Conservation (phyloP, 2,888 invertebrate species). For the Chironomus tentans region DNA sequence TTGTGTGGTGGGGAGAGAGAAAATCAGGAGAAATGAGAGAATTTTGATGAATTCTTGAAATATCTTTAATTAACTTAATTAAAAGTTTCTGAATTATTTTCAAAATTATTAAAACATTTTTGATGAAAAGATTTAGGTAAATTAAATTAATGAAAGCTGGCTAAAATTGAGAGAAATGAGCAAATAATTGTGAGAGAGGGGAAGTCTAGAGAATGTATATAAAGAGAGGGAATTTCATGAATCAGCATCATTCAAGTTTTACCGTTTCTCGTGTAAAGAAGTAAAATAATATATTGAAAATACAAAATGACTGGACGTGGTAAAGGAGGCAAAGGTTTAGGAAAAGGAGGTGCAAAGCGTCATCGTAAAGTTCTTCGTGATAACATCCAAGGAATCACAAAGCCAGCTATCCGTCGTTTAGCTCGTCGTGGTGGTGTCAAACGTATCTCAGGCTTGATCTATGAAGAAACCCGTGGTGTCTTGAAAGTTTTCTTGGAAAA, state of each 20-base stretch:
- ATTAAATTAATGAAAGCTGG: no score
- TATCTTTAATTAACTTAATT: no score
- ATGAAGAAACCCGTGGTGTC: not conserved
- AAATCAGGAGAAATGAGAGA: no score
- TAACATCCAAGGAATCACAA: constrained; percentile 27
- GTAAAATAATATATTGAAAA: constrained; percentile 33
- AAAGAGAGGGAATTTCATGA: no score
- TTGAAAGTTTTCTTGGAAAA: not conserved
- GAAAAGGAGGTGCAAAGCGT: constrained; percentile 73
- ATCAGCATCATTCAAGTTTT: no score
- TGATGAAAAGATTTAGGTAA: no score
- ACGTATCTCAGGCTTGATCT: not conserved
- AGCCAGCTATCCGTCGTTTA: constrained; percentile 49
- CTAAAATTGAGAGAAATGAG: no score
- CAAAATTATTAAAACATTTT: no score
- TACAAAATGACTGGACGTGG: constrained; percentile 67
- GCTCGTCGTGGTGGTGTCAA: constrained; percentile 64
- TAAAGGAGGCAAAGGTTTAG: constrained; percentile 69
- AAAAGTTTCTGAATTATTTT: no score
- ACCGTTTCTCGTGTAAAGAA: no score
- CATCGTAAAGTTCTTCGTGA: constrained; percentile 72
- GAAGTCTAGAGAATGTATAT: constrained; percentile 60
- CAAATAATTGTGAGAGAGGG: constrained; percentile 69
- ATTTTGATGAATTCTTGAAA: no score
- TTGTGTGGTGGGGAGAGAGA: no score